Evolutionary conservation across 2,113 vertebrate species (phyloP), one percentile per base, ranked within the genome.

Genomic region (Cynocephalus volans): DNA sequence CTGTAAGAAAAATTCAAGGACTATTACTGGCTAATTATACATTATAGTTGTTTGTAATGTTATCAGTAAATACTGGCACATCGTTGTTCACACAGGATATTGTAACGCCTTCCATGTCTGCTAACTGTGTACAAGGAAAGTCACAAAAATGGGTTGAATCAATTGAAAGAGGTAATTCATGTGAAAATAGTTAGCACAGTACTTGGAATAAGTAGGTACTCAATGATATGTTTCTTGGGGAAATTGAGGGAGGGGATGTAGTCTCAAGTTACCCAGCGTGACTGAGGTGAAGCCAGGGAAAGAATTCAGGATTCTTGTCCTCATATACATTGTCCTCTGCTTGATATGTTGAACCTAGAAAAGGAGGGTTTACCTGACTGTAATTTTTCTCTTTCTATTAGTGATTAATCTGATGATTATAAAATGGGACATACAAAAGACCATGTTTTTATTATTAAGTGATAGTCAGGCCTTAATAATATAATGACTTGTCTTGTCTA

Each of bases 361-460:
- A 54, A 95, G n/a, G 50, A 90, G 72, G 48, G 6, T 88, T 91
- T 81, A 45, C n/a, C 28, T 80, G 45, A 50, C 18, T n/a, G 15
- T 75, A 65, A 67, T 79, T 69, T 93, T 82, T 81, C 50, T 76
- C 23, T 93, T 72, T 90, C 8, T 52, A 31, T 3, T 79, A 81
- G 50, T 80, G 17, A 26, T 92, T 65, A 82, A 45, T 70, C 13
- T 83, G 21, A 70, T 83, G 8, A 54, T 62, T 70, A 48, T 45
- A 80, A 86, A 81, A 80, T 85, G 26, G 17, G 7, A 69, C 11
- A 41, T 79, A 90, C 0, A 67, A 18, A 64, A 36, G 26, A 5
- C 41, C 24, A 81, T 33, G 26, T 33, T 86, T 96, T 94, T 93
- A n/a, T n/a, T 73, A 45, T 54, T 58, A 79, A 81, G 41, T 89